phyloP scores from a whole-genome alignment of 2,113 vertebrate genomes.

The Pedionomus torquatus region DNA sequence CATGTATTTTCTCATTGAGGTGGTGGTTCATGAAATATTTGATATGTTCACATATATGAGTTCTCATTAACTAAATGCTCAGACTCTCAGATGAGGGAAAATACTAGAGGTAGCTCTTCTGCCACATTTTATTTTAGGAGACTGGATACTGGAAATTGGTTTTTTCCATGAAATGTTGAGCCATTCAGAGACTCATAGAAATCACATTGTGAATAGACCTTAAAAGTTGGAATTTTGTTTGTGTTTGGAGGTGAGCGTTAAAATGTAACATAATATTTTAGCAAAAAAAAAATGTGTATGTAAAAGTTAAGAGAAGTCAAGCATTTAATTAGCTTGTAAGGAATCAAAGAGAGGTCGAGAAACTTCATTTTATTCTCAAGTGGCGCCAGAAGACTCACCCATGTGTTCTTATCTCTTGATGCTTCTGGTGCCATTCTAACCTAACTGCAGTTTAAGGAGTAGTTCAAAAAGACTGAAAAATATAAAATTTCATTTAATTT shows the following conservation, averaged over 20 bases:
- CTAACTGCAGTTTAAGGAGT: constrained; percentile 1
- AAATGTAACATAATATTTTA: neutral
- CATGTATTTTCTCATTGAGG: neutral
- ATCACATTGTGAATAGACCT: neutral
- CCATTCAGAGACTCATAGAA: neutral
- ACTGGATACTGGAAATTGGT: neutral
- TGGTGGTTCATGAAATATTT: neutral
- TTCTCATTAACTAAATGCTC: neutral
- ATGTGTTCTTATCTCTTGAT: neutral
- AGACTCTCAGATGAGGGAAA: neutral
- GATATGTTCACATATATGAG: neutral
- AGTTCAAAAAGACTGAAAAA: constrained; percentile 9
- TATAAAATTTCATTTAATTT: neutral
- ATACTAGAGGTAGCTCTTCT: neutral
- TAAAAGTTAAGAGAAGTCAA: neutral
- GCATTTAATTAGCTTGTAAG: neutral
- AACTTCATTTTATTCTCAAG: neutral
- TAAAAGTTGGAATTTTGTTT: neutral
- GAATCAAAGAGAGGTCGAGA: neutral
- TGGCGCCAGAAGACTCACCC: neutral
- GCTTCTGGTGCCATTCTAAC: constrained; percentile 37
- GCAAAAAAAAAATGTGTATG: neutral
- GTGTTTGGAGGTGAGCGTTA: neutral
- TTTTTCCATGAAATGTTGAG: neutral
- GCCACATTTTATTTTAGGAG: neutral